Evolutionary conservation across 2,113 vertebrate species (phyloP), one percentile per base, ranked within the genome.

Genomic region (Macaca mulatta): DNA sequence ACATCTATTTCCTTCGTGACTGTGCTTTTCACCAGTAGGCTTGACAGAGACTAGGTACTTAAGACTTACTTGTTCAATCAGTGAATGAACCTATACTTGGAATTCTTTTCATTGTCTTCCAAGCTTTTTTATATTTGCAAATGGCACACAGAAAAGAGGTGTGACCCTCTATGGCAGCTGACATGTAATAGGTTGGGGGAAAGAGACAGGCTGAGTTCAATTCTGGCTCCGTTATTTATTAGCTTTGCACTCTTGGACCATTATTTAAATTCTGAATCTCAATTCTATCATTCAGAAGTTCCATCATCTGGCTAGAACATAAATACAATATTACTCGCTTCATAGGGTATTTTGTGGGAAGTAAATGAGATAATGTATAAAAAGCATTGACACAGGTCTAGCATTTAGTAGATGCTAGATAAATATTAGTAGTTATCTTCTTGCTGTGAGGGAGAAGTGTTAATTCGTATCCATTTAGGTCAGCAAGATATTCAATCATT

Each of bases 381-480:
- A 93, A 93, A 74, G 11, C 45, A 59, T 77, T 88, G 69, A 6
- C 20, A 18, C 25, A 78, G 59, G 70, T 48, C 67, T 78, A 84
- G 35, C 83, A 89, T 88, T 95, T 81, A 78, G 78, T 81, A 88
- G 87, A 78, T 70, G 25, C n/a, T 90, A 85, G 64, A 81, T 74
- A 96, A 97, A 95, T 90, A 82, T 82, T 91, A 93, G 52, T 43
- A 64, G 52, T 70, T 93, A 13, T 80, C 70, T 80, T 97, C 52
- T 48, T 57, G n/a, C 43, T 93, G 30, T 92, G 59, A 96, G 17
- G 16, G 55, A 94, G 83, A 83, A 61, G 14, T 91, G 45, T 93
- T 94, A 92, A 97, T 94, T 97, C 48, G 52, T 61, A 93, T 77
- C 27, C 38, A 97, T 80, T 92, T 94, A 95, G 81, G 78, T 95